Percentiles rank a stretch among this genome's conserved stretches.
Conservation (phyloP, 2,888 invertebrate species). For the Stenodera caucasica region DNA sequence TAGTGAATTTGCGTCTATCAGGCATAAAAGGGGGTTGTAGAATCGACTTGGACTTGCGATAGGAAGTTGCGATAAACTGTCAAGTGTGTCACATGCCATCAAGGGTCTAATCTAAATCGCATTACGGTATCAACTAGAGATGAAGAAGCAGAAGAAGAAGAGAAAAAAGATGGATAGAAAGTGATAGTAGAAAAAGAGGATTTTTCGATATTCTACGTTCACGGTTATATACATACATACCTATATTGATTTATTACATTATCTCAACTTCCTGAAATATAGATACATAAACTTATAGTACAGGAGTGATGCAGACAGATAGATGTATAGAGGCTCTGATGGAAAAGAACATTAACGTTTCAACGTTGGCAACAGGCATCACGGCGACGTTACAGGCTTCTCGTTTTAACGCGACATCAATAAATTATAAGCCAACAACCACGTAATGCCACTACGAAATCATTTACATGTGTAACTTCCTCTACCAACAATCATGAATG, state of each 20-base stretch:
- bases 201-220: conserved; percentile 38
- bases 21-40: conserved; percentile 18
- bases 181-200: conserved; percentile 4
- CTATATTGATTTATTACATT: conserved; percentile 50
- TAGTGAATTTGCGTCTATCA: conserved; percentile 30
- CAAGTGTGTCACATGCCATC: conserved; percentile 52
- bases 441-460: conserved; percentile 20
- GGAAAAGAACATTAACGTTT: conserved; percentile 37
- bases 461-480: conserved; percentile 28
- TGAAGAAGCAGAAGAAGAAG: too few species aligned
- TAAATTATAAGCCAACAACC: conserved; percentile 21
- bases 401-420: conserved; percentile 27
- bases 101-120: conserved; percentile 53
- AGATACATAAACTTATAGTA: conserved; percentile 25
- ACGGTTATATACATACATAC: too few species aligned
- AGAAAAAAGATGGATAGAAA: conserved; percentile 25
- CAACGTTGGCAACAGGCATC: conserved; percentile 28
- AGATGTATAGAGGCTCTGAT: conserved; percentile 16
- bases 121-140: conserved; percentile 43
- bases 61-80: conserved; percentile 47
- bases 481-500: conserved; percentile 18
- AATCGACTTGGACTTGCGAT: conserved; percentile 36
- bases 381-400: conserved; percentile 27
- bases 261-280: conserved; percentile 39
- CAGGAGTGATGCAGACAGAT: background rate